Evolutionary conservation across 2,113 vertebrate genomes (phyloP), one percentile per base, ranked within the genome.

Genomic region (Phaethon lepturus): DNA sequence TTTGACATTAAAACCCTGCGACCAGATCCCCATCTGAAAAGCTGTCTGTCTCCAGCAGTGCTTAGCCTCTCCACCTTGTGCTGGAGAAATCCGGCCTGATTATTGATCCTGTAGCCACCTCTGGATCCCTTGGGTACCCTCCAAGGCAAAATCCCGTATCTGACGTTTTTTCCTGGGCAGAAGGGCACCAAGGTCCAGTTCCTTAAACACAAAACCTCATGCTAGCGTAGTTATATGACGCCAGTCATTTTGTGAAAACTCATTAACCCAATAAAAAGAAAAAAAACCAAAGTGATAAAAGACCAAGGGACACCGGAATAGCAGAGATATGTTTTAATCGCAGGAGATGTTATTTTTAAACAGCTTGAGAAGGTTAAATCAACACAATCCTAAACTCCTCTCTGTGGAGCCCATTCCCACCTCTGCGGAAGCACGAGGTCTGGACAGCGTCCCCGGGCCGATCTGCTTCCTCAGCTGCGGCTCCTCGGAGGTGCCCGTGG

Each of bases 261-360:
- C 60, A 67, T 89, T 93, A 93, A 84, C 49, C 23, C 38, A 2
- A 18, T 17, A 29, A 26, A 33, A 25, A 3, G 16, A 14, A 7
- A 2, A 20, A 31, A 84, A 38, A 10, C 2, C 38, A 38, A 38
- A 38, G 13, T 52, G 63, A 89, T 81, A 94, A 77, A 92, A 77
- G 59, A 9, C 0, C 35, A 83, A 53, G 50, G 26, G 58, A 85
- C 20, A 59, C 35, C 1, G 0, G 66, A 75, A 90, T 76, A 90
- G 58, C 69, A 79, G 66, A 91, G 96, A 94, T 74, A 95, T 5
- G 71, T 53, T 90, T 88, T 76, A 90, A 92, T 90, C 22, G 90
- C 66, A 86, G 85, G 85, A 93, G 96, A 69, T 64, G 90, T 94
- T 90, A 82, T 96, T 96, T 95, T 94, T 92, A 96, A 96, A 94